These are phyloP conservation scores for Sitophilus oryzae DNA, from an alignment of 1,140 invertebrate genomes.

Conservation along the genomic window DNA sequence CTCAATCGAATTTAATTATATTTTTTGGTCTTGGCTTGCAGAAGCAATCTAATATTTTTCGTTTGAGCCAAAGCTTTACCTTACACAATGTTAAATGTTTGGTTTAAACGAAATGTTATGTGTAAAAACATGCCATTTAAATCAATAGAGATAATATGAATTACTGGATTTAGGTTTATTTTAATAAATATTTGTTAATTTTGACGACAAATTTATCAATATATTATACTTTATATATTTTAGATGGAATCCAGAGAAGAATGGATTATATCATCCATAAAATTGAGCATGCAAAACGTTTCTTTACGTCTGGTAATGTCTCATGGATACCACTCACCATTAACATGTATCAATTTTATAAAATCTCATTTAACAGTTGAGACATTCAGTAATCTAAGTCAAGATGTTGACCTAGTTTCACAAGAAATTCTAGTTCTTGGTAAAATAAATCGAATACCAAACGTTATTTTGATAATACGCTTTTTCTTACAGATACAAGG, in stretches of 20 bases:
- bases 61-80: too few species aligned
- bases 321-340: constrained; percentile 51
- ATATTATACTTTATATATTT: constrained; percentile 18
- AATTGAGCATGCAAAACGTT: constrained; percentile 83
- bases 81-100: too few species aligned
- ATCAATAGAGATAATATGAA: too few species aligned
- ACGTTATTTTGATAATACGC: background rate
- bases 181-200: too few species aligned
- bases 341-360: constrained; percentile 89
- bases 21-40: too few species aligned
- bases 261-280: constrained; percentile 74
- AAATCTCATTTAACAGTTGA: constrained; percentile 81
- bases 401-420: constrained; percentile 89
- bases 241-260: constrained; percentile 42
- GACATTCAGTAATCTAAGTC: constrained; percentile 77
- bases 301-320: constrained; percentile 62
- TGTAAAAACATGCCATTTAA: too few species aligned
- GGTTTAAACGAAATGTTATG: too few species aligned
- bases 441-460: constrained; percentile 48
- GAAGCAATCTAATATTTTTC: too few species aligned
- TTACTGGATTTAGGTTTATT: too few species aligned
- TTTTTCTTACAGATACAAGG: constrained; percentile 12
- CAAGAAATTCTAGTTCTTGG: constrained; percentile 86
- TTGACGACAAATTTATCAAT: too few species aligned
- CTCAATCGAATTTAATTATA: background rate